Percentiles rank a stretch among this genome's conserved stretches.
Conservation (phyloP, 2,888 invertebrate genomes). For the Myopa tessellatipennis region DNA sequence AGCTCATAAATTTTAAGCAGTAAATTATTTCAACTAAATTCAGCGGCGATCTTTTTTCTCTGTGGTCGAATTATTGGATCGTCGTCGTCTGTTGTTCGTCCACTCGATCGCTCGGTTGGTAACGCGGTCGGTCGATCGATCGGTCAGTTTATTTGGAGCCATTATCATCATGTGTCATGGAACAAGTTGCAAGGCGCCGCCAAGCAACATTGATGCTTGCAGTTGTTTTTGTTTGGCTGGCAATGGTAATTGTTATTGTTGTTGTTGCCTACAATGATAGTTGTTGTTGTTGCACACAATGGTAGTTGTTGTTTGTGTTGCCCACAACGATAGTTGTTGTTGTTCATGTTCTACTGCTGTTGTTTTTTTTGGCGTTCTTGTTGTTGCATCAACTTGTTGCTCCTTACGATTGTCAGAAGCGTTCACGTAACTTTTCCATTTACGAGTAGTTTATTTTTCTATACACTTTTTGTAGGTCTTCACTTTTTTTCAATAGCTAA, state of each 20-base stretch:
- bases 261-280: not conserved
- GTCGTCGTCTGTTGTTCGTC: conserved; percentile 1
- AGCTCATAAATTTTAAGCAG: conserved; percentile 63
- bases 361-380: no score
- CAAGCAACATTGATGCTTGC: conserved; percentile 49
- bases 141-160: conserved; percentile 37
- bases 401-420: not conserved
- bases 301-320: conserved; percentile 3
- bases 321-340: conserved; percentile 1
- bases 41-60: conserved; percentile 45
- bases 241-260: not conserved
- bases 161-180: conserved; percentile 65
- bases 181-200: conserved; percentile 65
- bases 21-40: conserved; percentile 64
- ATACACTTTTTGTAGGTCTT: not conserved
- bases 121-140: conserved; percentile 7
- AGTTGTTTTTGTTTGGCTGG: not conserved
- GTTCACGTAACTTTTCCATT: not conserved
- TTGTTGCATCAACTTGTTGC: not conserved
- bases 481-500: conserved; percentile 7
- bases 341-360: not conserved
- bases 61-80: conserved; percentile 2
- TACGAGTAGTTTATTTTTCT: not conserved
- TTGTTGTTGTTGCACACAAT: not conserved
- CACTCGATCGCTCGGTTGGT: not conserved